Evolutionary conservation across 2,888 invertebrate genomes (phyloP).

Genomic region (Kuschelorhynchus macadamiae): DNA sequence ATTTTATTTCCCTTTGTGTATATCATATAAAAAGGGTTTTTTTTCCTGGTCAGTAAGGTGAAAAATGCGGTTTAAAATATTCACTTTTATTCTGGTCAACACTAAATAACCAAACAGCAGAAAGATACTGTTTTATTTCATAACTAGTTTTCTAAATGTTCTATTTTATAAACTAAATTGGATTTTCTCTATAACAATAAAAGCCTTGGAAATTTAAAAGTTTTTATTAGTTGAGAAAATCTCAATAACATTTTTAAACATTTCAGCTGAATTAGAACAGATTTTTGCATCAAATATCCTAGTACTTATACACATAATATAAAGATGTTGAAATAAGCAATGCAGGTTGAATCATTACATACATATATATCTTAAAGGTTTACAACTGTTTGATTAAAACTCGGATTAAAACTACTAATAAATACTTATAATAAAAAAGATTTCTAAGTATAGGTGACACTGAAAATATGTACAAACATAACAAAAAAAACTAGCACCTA

Average conservation of each 20-base stretch:
- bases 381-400: background rate
- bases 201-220: background rate
- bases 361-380: background rate
- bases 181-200: too few species aligned
- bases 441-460: background rate
- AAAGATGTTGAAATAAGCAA: background rate
- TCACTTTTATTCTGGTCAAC: too few species aligned
- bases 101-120: too few species aligned
- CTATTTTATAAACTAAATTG: too few species aligned
- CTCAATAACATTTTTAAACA: background rate
- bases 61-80: too few species aligned
- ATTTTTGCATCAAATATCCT: background rate
- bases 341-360: background rate
- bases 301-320: background rate
- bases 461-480: background rate
- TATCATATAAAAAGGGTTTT: too few species aligned
- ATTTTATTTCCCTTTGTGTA: too few species aligned
- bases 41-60: too few species aligned
- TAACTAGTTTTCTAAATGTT: too few species aligned
- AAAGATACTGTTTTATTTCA: too few species aligned
- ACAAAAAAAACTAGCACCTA: background rate
- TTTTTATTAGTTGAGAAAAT: conserved; percentile 4
- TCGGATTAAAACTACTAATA: conserved; percentile 3
- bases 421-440: background rate
- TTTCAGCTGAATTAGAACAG: background rate